These are phyloP conservation scores for Amorpha juglandis DNA, from an alignment of 2,888 invertebrate genomes.

Conservation along the genomic window DNA sequence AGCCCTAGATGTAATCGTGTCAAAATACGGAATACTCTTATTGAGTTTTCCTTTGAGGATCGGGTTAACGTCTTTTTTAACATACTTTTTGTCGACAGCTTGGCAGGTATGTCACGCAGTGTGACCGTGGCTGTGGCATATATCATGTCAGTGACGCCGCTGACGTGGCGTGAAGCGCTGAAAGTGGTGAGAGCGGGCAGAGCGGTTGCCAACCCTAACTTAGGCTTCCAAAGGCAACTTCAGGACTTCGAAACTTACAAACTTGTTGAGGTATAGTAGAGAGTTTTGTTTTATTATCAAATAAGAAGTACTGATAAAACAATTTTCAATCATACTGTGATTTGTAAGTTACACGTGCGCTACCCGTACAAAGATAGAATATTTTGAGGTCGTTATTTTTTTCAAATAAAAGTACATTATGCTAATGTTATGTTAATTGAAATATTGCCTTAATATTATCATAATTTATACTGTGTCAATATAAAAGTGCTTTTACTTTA, in stretches of 20 bases:
- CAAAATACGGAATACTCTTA: not conserved
- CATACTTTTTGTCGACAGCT: slow-evolving; percentile 75
- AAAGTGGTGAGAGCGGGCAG: slow-evolving; percentile 97
- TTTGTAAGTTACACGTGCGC: not conserved
- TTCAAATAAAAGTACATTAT: not conserved
- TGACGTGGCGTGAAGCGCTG: slow-evolving; percentile 96
- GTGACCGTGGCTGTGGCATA: slow-evolving; percentile 98
- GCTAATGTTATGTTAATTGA: too few relatives aligned
- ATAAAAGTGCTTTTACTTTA: too few relatives aligned
- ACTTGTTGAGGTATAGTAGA: slow-evolving; percentile 88
- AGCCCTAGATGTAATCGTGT: not conserved
- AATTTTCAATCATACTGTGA: not conserved
- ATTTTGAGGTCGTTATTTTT: not conserved
- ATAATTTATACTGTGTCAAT: too few relatives aligned
- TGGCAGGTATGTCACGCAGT: slow-evolving; percentile 98
- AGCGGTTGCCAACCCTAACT: slow-evolving; percentile 97
- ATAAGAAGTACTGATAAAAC: not conserved
- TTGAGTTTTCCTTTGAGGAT: not conserved
- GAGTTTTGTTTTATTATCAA: not conserved
- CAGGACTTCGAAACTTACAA: slow-evolving; percentile 94
- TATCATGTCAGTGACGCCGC: slow-evolving; percentile 96
- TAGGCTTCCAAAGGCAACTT: slow-evolving; percentile 97
- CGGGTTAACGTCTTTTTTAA: slow-evolving; percentile 20
- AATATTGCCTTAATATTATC: too few relatives aligned
- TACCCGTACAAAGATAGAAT: not conserved